Percentiles rank a stretch among this genome's conserved stretches.
phyloP scores from a whole-genome alignment of 2,888 invertebrate species.

The Erannis defoliaria region DNA sequence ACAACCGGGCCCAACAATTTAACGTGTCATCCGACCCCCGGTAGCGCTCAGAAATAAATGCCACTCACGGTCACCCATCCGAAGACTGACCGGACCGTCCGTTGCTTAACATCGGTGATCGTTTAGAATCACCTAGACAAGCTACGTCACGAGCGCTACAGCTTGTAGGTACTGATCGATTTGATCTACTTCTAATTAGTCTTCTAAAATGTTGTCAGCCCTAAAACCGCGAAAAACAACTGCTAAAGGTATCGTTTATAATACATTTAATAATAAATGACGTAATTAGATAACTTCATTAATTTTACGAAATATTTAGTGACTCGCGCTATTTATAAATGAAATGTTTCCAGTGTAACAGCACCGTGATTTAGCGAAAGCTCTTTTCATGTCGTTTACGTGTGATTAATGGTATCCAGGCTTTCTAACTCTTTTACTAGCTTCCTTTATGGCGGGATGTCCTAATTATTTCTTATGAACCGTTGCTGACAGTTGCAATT shows the following conservation, averaged over 20 bases:
- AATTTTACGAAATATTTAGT: neutral
- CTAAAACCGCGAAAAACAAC: no score
- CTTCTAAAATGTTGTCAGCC: no score
- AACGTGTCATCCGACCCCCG: no score
- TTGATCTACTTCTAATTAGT: no score
- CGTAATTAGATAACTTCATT: neutral
- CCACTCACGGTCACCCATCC: no score
- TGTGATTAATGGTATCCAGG: slow-evolving; percentile 27
- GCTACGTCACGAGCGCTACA: no score
- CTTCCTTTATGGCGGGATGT: slow-evolving; percentile 27
- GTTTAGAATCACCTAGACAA: no score
- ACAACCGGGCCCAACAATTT: no score
- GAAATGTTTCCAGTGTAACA: slow-evolving; percentile 2
- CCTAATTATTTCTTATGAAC: slow-evolving; percentile 35
- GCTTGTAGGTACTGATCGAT: no score
- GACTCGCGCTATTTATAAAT: neutral
- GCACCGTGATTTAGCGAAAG: slow-evolving; percentile 10
- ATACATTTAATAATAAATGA: neutral
- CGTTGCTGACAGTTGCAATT: slow-evolving; percentile 17
- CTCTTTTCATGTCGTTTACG: slow-evolving; percentile 3
- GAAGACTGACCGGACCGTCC: no score
- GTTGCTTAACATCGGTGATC: no score
- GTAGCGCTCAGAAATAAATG: no score
- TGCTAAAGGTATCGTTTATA: neutral
- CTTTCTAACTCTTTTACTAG: slow-evolving; percentile 34